These are phyloP conservation scores for Drosophila recens DNA, from an alignment of 2,888 invertebrate species.

Conservation along the genomic window DNA sequence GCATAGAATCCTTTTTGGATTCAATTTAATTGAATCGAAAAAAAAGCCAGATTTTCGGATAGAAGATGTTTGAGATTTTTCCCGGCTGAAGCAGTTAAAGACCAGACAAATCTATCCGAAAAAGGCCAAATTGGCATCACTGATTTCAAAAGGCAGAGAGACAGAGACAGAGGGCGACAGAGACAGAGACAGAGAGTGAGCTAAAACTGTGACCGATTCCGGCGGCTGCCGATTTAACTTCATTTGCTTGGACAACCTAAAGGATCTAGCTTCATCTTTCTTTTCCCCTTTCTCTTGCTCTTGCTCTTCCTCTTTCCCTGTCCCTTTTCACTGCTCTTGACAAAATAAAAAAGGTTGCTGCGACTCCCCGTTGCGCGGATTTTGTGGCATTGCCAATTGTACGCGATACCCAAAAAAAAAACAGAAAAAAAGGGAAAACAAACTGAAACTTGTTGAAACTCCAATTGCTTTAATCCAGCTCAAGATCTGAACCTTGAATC, in stretches of 20 bases:
- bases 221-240: slow-evolving; percentile 57
- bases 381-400: slow-evolving; percentile 43
- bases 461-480: slow-evolving; percentile 6
- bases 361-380: slow-evolving; percentile 16
- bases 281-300: not conserved
- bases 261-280: slow-evolving; percentile 2
- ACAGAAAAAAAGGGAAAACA: not conserved
- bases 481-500: not conserved
- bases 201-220: slow-evolving; percentile 25
- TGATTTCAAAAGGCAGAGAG: slow-evolving; percentile 4
- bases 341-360: not conserved
- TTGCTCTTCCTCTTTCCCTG: not conserved
- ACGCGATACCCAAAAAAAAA: not conserved
- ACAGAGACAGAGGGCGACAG: no score
- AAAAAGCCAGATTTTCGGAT: no score
- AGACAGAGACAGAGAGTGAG: not conserved
- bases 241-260: slow-evolving; percentile 48
- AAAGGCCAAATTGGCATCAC: no score
- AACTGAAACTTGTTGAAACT: not conserved
- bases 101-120: no score
- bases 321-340: not conserved
- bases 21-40: no score
- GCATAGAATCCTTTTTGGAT: no score
- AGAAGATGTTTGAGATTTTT: no score
- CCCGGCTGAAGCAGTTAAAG: no score